Evolutionary conservation across 2,888 invertebrate genomes (phyloP).

Genomic region (Chrysomela aeneicollis): DNA sequence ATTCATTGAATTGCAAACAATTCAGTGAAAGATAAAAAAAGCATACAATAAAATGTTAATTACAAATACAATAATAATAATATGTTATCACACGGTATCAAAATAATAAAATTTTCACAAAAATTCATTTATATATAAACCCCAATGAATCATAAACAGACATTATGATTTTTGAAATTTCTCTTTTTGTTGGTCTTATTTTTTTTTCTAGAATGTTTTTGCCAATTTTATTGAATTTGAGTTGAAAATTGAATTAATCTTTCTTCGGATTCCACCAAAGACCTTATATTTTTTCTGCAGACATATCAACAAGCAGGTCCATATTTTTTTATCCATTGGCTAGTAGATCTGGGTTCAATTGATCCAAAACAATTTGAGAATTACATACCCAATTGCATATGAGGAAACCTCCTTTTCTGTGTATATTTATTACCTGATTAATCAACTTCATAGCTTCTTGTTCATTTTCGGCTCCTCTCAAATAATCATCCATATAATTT

Average conservation of each 20-base stretch:
- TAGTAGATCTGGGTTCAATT: not conserved
- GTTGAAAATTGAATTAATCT: not conserved
- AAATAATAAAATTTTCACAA: conserved; percentile 41
- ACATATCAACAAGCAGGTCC: not conserved
- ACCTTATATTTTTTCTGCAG: not conserved
- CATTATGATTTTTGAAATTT: not conserved
- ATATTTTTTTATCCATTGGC: not conserved
- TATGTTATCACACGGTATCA: too few relatives aligned
- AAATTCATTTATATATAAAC: conserved; percentile 32
- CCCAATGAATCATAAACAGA: conserved; percentile 4
- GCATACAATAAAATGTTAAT: too few relatives aligned
- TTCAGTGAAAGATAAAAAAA: too few relatives aligned
- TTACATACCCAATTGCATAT: not conserved
- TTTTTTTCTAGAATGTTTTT: not conserved
- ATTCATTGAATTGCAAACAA: too few relatives aligned
- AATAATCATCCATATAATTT: too few relatives aligned
- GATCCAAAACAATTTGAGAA: not conserved
- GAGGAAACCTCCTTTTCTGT: too few relatives aligned
- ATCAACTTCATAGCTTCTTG: too few relatives aligned
- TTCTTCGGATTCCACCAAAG: conserved; percentile 2
- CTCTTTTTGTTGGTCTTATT: not conserved
- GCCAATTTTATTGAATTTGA: not conserved
- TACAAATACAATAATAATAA: too few relatives aligned
- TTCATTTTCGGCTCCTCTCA: too few relatives aligned
- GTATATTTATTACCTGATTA: too few relatives aligned